Base-by-base conservation (phyloP, 2,888 invertebrate species). In the Alitta virens region DNA sequence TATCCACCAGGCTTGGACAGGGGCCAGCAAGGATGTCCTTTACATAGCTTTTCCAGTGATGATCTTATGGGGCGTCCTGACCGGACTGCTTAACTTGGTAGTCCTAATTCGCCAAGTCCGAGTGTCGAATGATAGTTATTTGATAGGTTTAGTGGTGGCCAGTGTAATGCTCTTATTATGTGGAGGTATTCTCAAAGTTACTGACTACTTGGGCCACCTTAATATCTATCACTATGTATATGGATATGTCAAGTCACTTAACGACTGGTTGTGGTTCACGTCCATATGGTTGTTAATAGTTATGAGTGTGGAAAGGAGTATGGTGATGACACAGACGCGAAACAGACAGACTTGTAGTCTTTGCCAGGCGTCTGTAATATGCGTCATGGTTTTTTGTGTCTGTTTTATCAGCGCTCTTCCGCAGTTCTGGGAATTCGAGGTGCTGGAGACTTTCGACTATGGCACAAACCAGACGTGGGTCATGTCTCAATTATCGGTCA, bases 201-300 rank as follows among this genome's bases (percentile, higher is more conserved):
- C 74, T 59, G 74, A 75, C 53, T 79, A 79, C 68, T 67, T 75
- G 1, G 75, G 74, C 5, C 70, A 74, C 49, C 65, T 64, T 40
- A 66, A 68, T 16, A 63, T 68, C 25, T 70, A 76, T 52, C 73
- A 75, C 43, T 65, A 71, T 66, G 65, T 72, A 9, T 75, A 74
- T 60, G 75, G 75, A 25, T 76, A 78, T 63, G 66, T 73, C 23
- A 65, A 75, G 24, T 72, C 75, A 52, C 69, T 73, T 54, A 69
- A 75, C 16, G 76, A 78, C 67, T 78, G 78, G 77, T 75, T 78
- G 59, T 75, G 74, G 73, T 77, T 74, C 70, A 74, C 74, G n/a
- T 69, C 73, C 40, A 68, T 76, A 33, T 79, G 79, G 78, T 69
- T 78, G 16, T 72, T 79, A 21, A 72, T 78, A 58, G 71, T 78